Evolutionary conservation across 2,888 invertebrate species (phyloP), one percentile per base, ranked within the genome.

Genomic region (Eilema griseolum): DNA sequence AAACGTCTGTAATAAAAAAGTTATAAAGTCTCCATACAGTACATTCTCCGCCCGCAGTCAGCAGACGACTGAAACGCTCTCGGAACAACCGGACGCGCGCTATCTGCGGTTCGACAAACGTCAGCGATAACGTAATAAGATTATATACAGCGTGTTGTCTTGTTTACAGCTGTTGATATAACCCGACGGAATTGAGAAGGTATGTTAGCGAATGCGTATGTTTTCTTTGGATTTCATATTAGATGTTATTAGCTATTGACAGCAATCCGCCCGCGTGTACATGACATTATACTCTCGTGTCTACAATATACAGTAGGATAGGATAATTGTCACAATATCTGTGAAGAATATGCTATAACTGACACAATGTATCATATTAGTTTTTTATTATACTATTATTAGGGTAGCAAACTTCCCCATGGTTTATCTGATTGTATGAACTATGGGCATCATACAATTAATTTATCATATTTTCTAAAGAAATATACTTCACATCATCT

Each of bases 61-160:
- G 69, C 79, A 71, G 70, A 73, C 70, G 75, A 83, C 76, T 79
- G 76, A 28, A 66, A 61, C 23, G 56, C 26, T 26, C 52, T 33
- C 57, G 26, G 59, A 31, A 70, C 61, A 63, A 33, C 26, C 66
- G 67, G 67, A 28, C 77, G 64, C 61, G 28, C 33, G 33, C 76
- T 78, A 81, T 78, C 79, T 76, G 59, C 78, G 77, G 75, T 75
- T 76, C 52, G 26, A 26, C 31, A 64, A 16, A 66, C 73, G 61
- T 62, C 11, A 16, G 67, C 67, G 60, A 61, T n/a, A 56, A 60
- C 59, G 41, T 31, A n/a, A 69, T 33, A 60, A 69, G 65, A 59
- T 56, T 24, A 65, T 74, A 75, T 79, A 89, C 86, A 88, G 88
- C 75, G 20, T 87, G 89, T 70, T 88, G 76, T 78, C 82, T 76